Base-by-base conservation (phyloP, 2,888 invertebrate species). In the Ganaspis brasiliensis region DNA sequence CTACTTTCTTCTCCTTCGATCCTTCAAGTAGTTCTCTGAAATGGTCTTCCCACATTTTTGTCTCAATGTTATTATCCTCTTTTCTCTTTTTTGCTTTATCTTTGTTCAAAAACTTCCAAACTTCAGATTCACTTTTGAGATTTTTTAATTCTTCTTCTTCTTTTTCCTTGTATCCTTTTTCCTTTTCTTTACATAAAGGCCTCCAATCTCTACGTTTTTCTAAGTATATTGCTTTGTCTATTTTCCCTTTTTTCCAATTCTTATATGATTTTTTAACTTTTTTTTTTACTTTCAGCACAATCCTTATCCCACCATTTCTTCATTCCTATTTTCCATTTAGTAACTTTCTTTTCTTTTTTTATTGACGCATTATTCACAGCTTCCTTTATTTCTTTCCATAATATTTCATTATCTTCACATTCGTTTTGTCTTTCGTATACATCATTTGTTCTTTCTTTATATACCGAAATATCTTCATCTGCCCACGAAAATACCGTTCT, bases 241-340 rank as follows among this genome's bases (percentile, higher is more conserved):
- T 26, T 45, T 67, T 55, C 2, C 57, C 73, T 56, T 45, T 63
- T 21, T 26, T 76, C 74, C 73, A 74, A 16, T 72, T 63, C 12
- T 6, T 49, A 31, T 74, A 72, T 3, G 6, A 1, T 19, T 35
- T 63, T 16, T 61, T 71, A 26, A 52, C 56, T 45, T 26, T n/a
- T 19, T 35, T 63, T 16, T 61, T 71, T 40, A 52, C 56, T 45
- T 26, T n/a, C 73, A 6, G 26, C n/a, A n/a, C 75, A 78, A 3
- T 67, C n/a, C 31, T 37, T 75, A 57, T 75, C 78, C 78, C 78
- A 78, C 78, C 73, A 78, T 3, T 19, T 24, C 21, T 61, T 73
- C 24, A 71, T 40, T 14, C 73, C 73, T 4, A 73, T 31, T 14
- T 72, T 72, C 10, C 37, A 73, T 55, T 21, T 19, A 12, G 52